These are phyloP conservation scores for Lysiphlebus fabarum DNA, from an alignment of 1,140 invertebrate genomes.

Conservation along the genomic window DNA sequence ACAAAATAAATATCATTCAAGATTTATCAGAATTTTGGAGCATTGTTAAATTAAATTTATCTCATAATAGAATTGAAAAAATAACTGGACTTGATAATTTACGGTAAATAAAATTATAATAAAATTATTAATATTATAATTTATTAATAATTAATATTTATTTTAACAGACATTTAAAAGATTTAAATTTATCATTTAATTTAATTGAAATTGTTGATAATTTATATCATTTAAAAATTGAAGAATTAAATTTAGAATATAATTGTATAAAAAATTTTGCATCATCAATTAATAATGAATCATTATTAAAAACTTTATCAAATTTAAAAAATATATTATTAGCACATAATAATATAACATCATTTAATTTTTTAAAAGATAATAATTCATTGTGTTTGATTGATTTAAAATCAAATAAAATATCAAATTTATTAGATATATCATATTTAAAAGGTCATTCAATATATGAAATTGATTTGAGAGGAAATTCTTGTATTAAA, in stretches of 20 bases:
- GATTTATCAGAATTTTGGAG: slow-evolving; percentile 39
- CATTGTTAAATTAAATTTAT: slow-evolving; percentile 39
- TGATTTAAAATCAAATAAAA: slow-evolving; percentile 41
- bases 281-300: slow-evolving; percentile 24
- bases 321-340: slow-evolving; percentile 32
- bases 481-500: slow-evolving; percentile 39
- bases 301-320: slow-evolving; percentile 28
- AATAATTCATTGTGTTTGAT: slow-evolving; percentile 32
- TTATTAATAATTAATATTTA: slow-evolving; percentile 1
- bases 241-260: slow-evolving; percentile 38
- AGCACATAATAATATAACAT: slow-evolving; percentile 34
- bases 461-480: slow-evolving; percentile 36
- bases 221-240: slow-evolving; percentile 36
- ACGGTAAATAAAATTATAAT: slow-evolving; percentile 25
- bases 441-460: slow-evolving; percentile 30
- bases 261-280: slow-evolving; percentile 37
- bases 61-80: slow-evolving; percentile 37
- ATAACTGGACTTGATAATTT: slow-evolving; percentile 38
- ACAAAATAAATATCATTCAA: slow-evolving; percentile 32
- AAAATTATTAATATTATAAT: slow-evolving; percentile 4
- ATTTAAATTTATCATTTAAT: slow-evolving; percentile 39
- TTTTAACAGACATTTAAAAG: slow-evolving; percentile 34
- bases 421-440: slow-evolving; percentile 37
- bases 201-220: slow-evolving; percentile 37
- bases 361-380: slow-evolving; percentile 35